These are phyloP conservation scores for Prosapia bicincta DNA, from an alignment of 2,888 invertebrate genomes.

Conservation along the genomic window DNA sequence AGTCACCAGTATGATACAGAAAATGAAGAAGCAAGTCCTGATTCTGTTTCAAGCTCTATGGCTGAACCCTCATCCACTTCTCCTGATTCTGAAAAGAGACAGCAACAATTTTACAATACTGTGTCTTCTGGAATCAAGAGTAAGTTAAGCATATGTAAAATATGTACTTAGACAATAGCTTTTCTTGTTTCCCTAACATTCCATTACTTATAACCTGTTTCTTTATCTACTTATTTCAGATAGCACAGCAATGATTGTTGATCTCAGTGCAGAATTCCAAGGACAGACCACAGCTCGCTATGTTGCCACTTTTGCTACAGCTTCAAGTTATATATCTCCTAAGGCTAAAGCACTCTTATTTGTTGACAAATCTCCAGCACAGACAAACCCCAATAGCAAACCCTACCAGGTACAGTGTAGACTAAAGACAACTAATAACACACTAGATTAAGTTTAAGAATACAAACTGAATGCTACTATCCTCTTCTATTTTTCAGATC, in stretches of 20 bases:
- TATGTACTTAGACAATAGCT: too few relatives aligned
- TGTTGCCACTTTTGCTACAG: conserved; percentile 53
- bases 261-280: conserved; percentile 54
- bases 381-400: conserved; percentile 34
- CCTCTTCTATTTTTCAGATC: conserved; percentile 44
- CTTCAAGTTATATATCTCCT: conserved; percentile 54
- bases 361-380: conserved; percentile 46
- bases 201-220: not conserved
- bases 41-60: conserved; percentile 16
- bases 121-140: conserved; percentile 52
- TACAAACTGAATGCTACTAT: not conserved
- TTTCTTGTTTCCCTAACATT: too few relatives aligned
- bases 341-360: conserved; percentile 54
- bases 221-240: conserved; percentile 31
- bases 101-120: conserved; percentile 21
- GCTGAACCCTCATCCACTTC: conserved; percentile 42
- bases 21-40: conserved; percentile 29
- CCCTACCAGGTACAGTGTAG: not conserved
- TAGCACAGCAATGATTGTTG: conserved; percentile 52
- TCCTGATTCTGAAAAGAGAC: conserved; percentile 47
- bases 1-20: not conserved
- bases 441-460: not conserved
- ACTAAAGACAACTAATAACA: not conserved
- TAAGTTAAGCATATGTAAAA: not conserved
- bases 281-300: conserved; percentile 53